Evolutionary conservation across 2,797 vertebrate genomes (phyloP).

Genomic region (Danio kyathit): DNA sequence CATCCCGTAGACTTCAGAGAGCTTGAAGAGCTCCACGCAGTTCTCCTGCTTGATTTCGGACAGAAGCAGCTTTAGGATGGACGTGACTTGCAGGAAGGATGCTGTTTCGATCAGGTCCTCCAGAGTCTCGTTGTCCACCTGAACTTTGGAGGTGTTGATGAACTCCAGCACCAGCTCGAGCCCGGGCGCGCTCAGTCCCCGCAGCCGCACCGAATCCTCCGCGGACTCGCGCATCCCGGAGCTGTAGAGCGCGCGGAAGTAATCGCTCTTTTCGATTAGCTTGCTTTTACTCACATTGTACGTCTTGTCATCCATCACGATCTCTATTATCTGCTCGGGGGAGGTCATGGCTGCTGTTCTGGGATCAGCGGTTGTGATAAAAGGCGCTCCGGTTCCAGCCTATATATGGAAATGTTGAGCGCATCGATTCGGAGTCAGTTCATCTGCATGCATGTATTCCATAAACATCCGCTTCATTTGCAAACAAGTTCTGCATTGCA

Average conservation of each 20-base stretch:
- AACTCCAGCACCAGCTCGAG: conserved; percentile 93
- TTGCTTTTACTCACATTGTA: conserved; percentile 91
- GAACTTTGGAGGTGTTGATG: conserved; percentile 90
- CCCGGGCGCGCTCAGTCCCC: conserved; percentile 89
- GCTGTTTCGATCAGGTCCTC: conserved; percentile 92
- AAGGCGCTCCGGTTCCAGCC: conserved; percentile 56
- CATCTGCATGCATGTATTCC: conserved; percentile 7
- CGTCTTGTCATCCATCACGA: conserved; percentile 87
- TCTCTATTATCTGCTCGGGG: conserved; percentile 85
- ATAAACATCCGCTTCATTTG: conserved; percentile 9
- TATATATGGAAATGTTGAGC: conserved; percentile 83
- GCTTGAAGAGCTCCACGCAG: conserved; percentile 88
- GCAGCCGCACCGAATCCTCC: conserved; percentile 86
- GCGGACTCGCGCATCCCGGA: conserved; percentile 96
- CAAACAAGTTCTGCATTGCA: conserved; percentile 14
- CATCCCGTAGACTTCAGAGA: conserved; percentile 91
- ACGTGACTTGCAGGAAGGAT: conserved; percentile 92
- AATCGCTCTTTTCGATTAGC: conserved; percentile 96
- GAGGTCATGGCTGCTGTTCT: conserved; percentile 75
- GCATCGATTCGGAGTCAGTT: conserved; percentile 61
- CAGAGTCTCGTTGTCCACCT: conserved; percentile 83
- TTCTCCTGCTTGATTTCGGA: conserved; percentile 88
- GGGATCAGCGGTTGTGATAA: conserved; percentile 18
- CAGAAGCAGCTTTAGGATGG: conserved; percentile 87
- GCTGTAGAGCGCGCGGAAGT: conserved; percentile 93